Evolutionary conservation across 2,113 vertebrate genomes (phyloP), one percentile per base, ranked within the genome.

Genomic region (Urocitellus parryii): DNA sequence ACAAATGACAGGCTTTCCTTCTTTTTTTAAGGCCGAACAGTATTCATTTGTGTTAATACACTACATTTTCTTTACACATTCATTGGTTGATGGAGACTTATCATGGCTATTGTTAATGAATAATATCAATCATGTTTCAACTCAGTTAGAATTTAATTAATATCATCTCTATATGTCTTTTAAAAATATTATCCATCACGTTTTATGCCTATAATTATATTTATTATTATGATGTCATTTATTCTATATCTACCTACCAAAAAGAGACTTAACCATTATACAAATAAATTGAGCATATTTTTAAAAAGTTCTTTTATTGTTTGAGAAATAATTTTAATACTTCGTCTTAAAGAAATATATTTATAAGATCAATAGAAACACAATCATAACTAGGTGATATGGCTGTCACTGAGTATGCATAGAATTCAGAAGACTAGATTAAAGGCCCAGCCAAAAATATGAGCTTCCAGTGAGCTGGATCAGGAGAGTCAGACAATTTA

Each of bases 61-160:
- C 2, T 13, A 27, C 12, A 48, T 11, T 42, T 74, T 6, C 61
- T 61, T 42, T 58, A 45, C 39, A 16, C 16, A 74, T 16, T 85
- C 37, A 63, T 42, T 4, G n/a, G 9, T 85, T 48, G 32, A 68
- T 85, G 29, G 42, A 82, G 6, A 42, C 24, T 63, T 63, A 63
- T 18, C 8, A 56, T 8, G 73, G 4, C 2, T 67, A 45, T 80
- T 67, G 25, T 11, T 73, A 89, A 32, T 48, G 80, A 48, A 86
- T 58, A 93, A 68, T 39, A 68, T 42, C 80, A 56, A 74, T 79
- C 37, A 1, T 86, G 89, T 83, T 97, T 92, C 39, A 58, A 27
- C 27, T 56, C 27, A 89, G 34, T 80, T 56, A 79, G 56, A 61
- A 17, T 1, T 74, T 79, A 73, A 67, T 78, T 58, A 89, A 27